Evolutionary conservation across 2,888 invertebrate species (phyloP), one percentile per base, ranked within the genome.

Genomic region (Ctena decussata): DNA sequence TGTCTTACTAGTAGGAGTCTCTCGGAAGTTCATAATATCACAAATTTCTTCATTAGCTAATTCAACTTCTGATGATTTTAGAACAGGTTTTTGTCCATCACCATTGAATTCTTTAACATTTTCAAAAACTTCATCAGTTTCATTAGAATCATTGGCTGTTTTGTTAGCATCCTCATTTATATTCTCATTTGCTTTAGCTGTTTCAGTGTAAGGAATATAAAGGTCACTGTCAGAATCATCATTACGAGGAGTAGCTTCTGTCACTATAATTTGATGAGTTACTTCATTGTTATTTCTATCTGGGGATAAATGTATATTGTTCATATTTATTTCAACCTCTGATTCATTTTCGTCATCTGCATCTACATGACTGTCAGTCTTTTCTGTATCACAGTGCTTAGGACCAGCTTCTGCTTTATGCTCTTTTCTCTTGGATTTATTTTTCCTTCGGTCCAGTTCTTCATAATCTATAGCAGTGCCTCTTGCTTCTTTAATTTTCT

Each of bases 401-500:
- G 24, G 2, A 11, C 6, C 44, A 46, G 24, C 1, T 41, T 72
- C 44, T n/a, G n/a, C n/a, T 72, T 72, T 24, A 35, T 35, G 2
- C 30, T 70, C 37, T 30, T 41, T 46, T 39, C 44, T 72, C 15
- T 18, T 65, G 21, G 65, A 21, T 35, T 65, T 65, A 1, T 1
- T 11, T 21, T 35, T 30, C 44, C n/a, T 24, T 30, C 24, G n/a
- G 27, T 72, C 72, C 0, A 72, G 1, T 41, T 72, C 44, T 72
- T 72, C 39, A 72, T 41, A 72, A 41, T 72, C 72, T 72, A 72
- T 41, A 3, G 44, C 24, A 37, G 41, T 24, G 18, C 30, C 72
- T 46, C 30, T 39, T 6, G 24, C 82, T 84, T 86, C 86, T 77
- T 83, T 81, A 65, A 82, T 80, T 70, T 82, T 75, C 80, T 89